Evolutionary conservation across 2,888 invertebrate genomes (phyloP), one percentile per base, ranked within the genome.

Genomic region (Drosophila demipolita): DNA sequence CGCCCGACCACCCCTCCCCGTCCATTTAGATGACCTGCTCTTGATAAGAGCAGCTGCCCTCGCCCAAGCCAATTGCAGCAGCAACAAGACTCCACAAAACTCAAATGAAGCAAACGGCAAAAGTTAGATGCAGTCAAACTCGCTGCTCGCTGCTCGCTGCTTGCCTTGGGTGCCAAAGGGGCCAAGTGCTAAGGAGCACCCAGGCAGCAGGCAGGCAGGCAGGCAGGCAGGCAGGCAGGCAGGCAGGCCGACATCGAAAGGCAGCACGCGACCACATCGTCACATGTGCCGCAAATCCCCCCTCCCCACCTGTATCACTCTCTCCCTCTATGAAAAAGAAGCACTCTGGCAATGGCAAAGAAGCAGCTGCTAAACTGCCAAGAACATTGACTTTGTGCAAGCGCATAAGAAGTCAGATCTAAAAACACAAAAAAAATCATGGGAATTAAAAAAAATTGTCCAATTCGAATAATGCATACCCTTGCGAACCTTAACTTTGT

Each of bases 381-480:
- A 85, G 86, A 85, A 87, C 88, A 73, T 86, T 86, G 86, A 89
- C 86, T 86, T 87, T 89, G 88, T 82, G 88, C 80, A 80, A 89
- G 74, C 69, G 69, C 73, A 75, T 71, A 79, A 85, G 67, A 68
- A 78, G 69, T 61, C 77, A 54, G 73, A 75, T 78, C 70, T 68
- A 84, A 73, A 63, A 65, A 72, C 55, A 73, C 36, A 20, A 40
- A 57, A 29, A 53, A 53, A 55, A 15, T 5, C n/a, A 40, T 12
- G n/a, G 4, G 8, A 26, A 23, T n/a, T 0, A 12, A 26, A 54
- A 23, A 38, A 12, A 15, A 4, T 29, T 49, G 17, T 3, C 17
- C 50, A 50, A 11, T n/a, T n/a, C 20, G 57, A 57, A 12, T n/a
- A 57, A 17, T 29, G 15, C 8, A 20, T 57, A 42, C 57, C 32